Conservation (phyloP, 2,113 vertebrate genomes). For the Crotalus tigris region DNA sequence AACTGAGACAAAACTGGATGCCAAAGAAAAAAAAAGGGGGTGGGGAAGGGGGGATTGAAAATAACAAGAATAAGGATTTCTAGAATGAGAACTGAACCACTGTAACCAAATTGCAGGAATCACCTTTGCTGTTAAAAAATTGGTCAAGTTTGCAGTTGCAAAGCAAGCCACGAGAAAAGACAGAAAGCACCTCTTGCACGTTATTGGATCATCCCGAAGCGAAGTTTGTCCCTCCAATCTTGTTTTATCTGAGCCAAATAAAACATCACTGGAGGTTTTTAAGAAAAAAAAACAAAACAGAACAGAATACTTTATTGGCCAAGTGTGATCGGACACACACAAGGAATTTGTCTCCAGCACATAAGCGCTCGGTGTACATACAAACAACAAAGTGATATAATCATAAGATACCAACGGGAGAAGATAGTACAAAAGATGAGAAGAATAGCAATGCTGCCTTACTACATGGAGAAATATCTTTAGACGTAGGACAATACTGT, state of each 20-base stretch:
- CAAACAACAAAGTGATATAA: background rate
- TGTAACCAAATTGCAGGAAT: background rate
- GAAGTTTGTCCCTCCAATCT: background rate
- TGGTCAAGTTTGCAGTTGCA: too few species aligned
- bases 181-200: background rate
- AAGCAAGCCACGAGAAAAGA: background rate
- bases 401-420: background rate
- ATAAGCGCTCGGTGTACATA: background rate
- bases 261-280: background rate
- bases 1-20: slow-evolving; percentile 54
- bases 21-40: background rate
- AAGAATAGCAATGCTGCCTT: background rate
- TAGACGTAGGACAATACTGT: background rate
- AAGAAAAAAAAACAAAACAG: background rate
- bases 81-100: background rate
- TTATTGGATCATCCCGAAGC: background rate
- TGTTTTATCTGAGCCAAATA: background rate
- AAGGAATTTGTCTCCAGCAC: background rate
- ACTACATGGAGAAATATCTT: background rate
- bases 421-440: background rate
- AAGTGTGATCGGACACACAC: background rate
- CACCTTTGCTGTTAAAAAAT: background rate
- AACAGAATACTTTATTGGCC: background rate
- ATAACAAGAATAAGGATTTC: background rate
- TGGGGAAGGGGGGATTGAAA: background rate